Conservation (phyloP, 2,113 vertebrate genomes). For the Copsychus sechellarum region DNA sequence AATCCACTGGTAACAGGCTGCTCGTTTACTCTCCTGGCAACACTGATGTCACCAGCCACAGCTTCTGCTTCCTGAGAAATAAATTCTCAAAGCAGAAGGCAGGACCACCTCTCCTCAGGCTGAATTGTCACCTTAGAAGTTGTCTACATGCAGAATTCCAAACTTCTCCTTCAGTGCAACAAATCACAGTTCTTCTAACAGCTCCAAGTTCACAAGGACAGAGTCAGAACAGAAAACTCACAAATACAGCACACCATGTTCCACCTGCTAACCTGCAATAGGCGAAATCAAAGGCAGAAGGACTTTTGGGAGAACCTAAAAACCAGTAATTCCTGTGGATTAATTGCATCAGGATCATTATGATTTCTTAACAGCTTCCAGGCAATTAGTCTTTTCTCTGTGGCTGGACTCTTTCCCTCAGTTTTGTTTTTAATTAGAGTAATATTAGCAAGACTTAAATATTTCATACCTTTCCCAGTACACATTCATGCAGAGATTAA, state of each 20-base stretch:
- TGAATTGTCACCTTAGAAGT: not conserved
- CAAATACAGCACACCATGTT: not conserved
- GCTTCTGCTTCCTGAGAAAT: not conserved
- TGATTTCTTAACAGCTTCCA: not conserved
- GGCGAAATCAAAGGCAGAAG: not conserved
- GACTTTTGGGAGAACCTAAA: not conserved
- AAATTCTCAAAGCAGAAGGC: not conserved
- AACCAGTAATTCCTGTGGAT: not conserved
- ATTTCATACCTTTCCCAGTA: not conserved
- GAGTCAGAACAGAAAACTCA: not conserved
- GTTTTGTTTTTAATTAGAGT: not conserved
- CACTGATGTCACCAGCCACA: not conserved
- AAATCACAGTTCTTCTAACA: not conserved
- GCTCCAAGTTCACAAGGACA: not conserved
- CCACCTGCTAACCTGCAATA: not conserved
- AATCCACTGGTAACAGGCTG: not conserved
- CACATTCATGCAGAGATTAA: not conserved
- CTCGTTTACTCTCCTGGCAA: not conserved
- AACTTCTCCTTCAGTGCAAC: not conserved
- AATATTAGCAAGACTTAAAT: not conserved
- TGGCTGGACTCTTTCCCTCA: not conserved
- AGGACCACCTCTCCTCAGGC: not conserved
- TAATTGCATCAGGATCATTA: not conserved
- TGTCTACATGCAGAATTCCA: rapidly evolving
- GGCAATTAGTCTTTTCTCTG: not conserved